phyloP scores from a whole-genome alignment of 2,797 vertebrate genomes.

The Poeciliopsis infans region DNA sequence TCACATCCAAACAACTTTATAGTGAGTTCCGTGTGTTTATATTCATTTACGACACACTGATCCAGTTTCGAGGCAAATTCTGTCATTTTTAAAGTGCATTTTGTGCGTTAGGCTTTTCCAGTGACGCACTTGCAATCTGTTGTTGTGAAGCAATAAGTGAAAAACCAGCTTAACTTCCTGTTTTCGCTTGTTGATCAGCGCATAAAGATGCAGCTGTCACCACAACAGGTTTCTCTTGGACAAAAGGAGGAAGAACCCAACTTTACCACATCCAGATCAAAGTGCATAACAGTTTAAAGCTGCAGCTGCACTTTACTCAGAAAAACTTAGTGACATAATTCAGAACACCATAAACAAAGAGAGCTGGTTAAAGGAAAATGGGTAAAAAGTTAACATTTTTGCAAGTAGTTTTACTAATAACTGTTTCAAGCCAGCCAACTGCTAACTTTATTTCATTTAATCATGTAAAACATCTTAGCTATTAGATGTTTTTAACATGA shows the following conservation, averaged over 20 bases:
- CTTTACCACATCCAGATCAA: not conserved
- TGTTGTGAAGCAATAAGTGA: not conserved
- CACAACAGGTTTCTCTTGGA: not conserved
- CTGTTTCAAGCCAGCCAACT: not conserved
- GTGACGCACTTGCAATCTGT: not conserved
- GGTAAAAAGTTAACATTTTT: not conserved
- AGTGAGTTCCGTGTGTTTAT: no score
- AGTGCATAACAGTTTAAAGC: not conserved
- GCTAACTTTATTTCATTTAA: not conserved
- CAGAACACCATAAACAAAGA: not conserved
- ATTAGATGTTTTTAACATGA: not conserved
- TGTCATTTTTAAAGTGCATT: not conserved
- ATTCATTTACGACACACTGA: no score
- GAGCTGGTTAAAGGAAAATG: not conserved
- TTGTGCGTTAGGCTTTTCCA: not conserved
- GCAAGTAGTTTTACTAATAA: not conserved
- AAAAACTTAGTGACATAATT: not conserved
- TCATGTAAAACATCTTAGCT: not conserved
- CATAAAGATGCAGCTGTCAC: not conserved
- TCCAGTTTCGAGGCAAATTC: not conserved
- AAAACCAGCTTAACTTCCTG: constrained; percentile 2
- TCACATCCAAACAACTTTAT: no score
- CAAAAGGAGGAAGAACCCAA: not conserved
- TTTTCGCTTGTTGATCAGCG: not conserved
- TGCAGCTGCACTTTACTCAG: not conserved